phyloP scores from a whole-genome alignment of 2,888 invertebrate genomes.

The Hydraecia micacea region DNA sequence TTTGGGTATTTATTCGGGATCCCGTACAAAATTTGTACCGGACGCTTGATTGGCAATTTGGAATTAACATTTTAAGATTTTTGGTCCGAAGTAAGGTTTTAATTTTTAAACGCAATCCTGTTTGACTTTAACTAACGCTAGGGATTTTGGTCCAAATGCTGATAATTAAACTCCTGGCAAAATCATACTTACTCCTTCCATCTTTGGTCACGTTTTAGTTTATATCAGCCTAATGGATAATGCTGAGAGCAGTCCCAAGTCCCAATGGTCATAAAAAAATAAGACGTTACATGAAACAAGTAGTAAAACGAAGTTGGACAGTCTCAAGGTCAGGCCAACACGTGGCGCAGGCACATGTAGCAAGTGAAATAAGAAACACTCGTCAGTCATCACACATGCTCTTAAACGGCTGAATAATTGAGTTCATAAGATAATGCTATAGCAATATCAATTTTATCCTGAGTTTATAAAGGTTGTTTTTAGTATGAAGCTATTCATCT shows the following conservation, averaged over 20 bases:
- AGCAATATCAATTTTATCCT: conserved; percentile 11
- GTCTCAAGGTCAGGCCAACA: conserved; percentile 44
- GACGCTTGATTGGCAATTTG: conserved; percentile 71
- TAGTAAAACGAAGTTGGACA: conserved; percentile 1
- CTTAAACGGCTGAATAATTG: conserved; percentile 40
- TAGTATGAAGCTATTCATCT: neutral
- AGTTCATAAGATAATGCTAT: neutral
- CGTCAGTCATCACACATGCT: conserved; percentile 29
- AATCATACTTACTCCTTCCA: neutral
- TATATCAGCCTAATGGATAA: neutral
- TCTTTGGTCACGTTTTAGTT: neutral
- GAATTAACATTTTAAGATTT: conserved; percentile 63
- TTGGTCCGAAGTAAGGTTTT: conserved; percentile 39
- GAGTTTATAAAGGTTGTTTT: rapidly evolving
- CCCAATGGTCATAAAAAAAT: conserved; percentile 3
- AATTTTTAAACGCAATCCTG: conserved; percentile 32
- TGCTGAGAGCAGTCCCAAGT: neutral
- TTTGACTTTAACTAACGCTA: conserved; percentile 15
- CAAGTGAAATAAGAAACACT: conserved; percentile 30
- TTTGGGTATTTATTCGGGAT: conserved; percentile 71
- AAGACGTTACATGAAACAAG: neutral
- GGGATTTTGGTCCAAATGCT: neutral
- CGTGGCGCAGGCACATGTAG: conserved; percentile 42
- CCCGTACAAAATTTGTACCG: conserved; percentile 70
- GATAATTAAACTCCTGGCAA: neutral